Base-by-base conservation (phyloP, 2,888 invertebrate genomes). In the Drosophila neotestacea region DNA sequence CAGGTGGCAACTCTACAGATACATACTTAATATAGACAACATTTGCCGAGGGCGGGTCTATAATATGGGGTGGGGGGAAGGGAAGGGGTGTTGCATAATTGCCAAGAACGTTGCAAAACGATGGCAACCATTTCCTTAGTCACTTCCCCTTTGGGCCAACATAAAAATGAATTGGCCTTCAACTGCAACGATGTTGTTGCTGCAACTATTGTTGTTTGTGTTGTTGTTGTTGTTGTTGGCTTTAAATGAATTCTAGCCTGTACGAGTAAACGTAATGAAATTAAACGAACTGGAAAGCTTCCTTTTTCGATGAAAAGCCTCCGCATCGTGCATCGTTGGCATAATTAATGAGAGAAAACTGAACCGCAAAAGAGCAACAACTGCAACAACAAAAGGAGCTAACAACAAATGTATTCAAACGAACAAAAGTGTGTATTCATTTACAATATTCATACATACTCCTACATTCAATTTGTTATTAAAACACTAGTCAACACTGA, bases 251-350 rank as follows among this genome's bases (percentile, higher is more conserved):
- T 85, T 83, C 83, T 83, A 81, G 70, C 68, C 76, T 77, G 77
- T 22, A 22, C 22, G 22, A 22, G 22, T 48, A 73, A 76, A 73
- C 73, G 77, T 73, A 77, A 83, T 83, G 77, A 81, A 83, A 83
- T 56, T 74, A 81, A 83, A 83, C 86, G 79, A 83, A 83, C 86
- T 83, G 83, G 83, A 83, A 83, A 83, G 83, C 84, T 81, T 83
- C 86, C 82, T 85, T 82, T 85, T 82, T 73, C 73, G 73, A 83
- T 71, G 42, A 68, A 69, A 79, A 72, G 66, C 72, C 64, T 78
- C 67, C 75, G 58, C 73, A 81, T 69, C 71, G 71, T 54, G 58
- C 73, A 81, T 69, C 71, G 71, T 54, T 74, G 74, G 85, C 81
- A 85, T 82, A 82, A 85, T 85, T 85, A 85, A 82, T 85, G 82